Base-by-base conservation (phyloP, 2,113 vertebrate species). In the Calonectris borealis region DNA sequence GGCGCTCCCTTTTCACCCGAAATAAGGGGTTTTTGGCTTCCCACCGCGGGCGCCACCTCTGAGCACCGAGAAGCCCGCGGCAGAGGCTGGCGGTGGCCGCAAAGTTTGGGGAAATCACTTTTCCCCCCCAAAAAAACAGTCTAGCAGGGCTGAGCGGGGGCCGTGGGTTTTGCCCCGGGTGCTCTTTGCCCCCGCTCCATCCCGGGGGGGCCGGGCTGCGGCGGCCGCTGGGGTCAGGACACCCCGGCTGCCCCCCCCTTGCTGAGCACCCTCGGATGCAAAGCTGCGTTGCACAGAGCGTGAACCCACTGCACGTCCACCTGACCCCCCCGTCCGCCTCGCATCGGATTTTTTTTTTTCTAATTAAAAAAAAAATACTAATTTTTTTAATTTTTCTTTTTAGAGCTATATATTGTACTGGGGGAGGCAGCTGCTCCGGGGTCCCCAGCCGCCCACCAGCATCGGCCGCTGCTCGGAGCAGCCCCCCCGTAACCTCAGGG, bases 401-500 rank as follows among this genome's bases (percentile, higher is more conserved):
- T 25, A 44, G 48, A 52, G 36, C 48, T 44, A 4, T 27, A 8
- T 69, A 8, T 70, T 62, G 15, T 62, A 21, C 5, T 6, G 34
- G 66, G 68, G 65, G 84, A 19, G 26, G 58, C n/a, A 42, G 32
- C 68, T 42, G 76, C 86, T 72, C n/a, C 13, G 10, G 71, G 61
- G 22, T 13, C 13, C 31, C 32, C 38, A 19, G 26, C n/a, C 57
- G 13, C 40, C 29, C 32, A 12, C 32, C 7, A 10, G 44, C 44
- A 26, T 44, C 16, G 24, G 44, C 40, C 19, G 19, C 44, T n/a
- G 44, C 32, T 16, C n/a, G 0, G 75, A 69, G 68, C 81, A 49
- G n/a, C 31, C n/a, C 65, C 85, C 85, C 80, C 32, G 13, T 19
- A 84, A 84, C 73, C 93, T 93, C 93, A 94, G 93, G 93, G 93